Percentiles rank a stretch among this genome's conserved stretches.
phyloP scores from a whole-genome alignment of 2,797 vertebrate genomes.

The Falco biarmicus region DNA sequence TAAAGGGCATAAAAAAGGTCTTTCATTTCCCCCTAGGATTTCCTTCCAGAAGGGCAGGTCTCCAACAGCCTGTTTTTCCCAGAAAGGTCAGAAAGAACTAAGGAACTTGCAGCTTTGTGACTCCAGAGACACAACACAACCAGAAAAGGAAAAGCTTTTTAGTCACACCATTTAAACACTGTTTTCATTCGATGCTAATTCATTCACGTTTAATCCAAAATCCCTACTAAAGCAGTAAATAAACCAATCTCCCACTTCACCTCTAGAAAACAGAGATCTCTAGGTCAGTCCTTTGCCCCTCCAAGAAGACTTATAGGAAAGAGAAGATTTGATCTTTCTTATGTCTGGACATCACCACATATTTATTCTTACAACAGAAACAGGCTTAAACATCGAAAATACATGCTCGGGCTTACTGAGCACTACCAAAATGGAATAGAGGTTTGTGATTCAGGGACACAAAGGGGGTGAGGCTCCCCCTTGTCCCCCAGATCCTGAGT shows the following conservation, averaged over 20 bases:
- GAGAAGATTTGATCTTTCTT: neutral
- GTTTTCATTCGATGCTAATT: conserved; percentile 20
- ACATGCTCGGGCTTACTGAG: neutral
- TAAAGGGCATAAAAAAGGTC: neutral
- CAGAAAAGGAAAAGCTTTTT: conserved; percentile 23
- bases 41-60: conserved; percentile 42
- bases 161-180: conserved; percentile 35
- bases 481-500: neutral
- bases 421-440: neutral
- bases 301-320: neutral
- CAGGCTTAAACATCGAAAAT: neutral
- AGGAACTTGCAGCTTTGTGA: conserved; percentile 35
- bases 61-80: neutral
- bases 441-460: neutral
- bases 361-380: neutral
- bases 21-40: conserved; percentile 28
- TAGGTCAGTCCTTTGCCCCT: neutral
- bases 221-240: neutral
- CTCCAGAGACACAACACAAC: conserved; percentile 8
- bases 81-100: neutral
- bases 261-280: neutral
- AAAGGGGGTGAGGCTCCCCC: neutral
- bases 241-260: neutral
- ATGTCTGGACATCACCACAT: neutral
- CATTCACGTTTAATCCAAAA: neutral